These are phyloP conservation scores for Digitonthophagus gazella DNA, from an alignment of 2,888 invertebrate genomes.

Conservation along the genomic window DNA sequence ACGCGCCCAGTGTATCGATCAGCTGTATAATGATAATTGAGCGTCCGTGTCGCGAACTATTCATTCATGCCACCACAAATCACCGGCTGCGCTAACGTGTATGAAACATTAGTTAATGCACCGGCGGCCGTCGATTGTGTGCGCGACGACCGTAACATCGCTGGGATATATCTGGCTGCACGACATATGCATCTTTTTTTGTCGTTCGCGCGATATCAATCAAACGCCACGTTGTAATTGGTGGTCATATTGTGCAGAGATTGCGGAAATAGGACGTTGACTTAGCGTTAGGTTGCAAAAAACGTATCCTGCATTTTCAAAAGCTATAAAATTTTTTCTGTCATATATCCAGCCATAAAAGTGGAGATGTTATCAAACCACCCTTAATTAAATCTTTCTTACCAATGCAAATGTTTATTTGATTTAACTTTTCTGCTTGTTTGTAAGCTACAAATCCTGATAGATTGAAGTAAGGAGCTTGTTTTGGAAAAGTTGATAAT, in stretches of 20 bases:
- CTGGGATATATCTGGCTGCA: not conserved
- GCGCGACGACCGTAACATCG: not conserved
- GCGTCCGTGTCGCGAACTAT: conserved; percentile 10
- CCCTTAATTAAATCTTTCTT: no score
- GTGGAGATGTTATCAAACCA: no score
- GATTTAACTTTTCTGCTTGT: no score
- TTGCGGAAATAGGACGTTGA: not conserved
- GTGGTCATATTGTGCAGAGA: not conserved
- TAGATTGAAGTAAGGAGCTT: not conserved
- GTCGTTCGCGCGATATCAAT: not conserved
- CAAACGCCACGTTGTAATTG: not conserved
- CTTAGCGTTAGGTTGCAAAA: not conserved
- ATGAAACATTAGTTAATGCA: conserved; percentile 16
- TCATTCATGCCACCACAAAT: conserved; percentile 16
- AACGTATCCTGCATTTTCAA: no score
- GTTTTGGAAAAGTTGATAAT: not conserved
- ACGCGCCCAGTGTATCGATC: conserved; percentile 4
- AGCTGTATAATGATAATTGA: conserved; percentile 12
- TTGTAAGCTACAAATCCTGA: no score
- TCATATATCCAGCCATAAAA: no score
- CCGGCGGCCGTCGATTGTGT: conserved; percentile 7
- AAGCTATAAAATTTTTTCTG: no score
- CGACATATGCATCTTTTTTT: not conserved
- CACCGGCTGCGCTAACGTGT: conserved; percentile 11
- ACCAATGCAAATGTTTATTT: no score